Percentiles rank a stretch among this genome's conserved stretches.
phyloP scores from a whole-genome alignment of 2,888 invertebrate genomes.

The Melanophora roralis region DNA sequence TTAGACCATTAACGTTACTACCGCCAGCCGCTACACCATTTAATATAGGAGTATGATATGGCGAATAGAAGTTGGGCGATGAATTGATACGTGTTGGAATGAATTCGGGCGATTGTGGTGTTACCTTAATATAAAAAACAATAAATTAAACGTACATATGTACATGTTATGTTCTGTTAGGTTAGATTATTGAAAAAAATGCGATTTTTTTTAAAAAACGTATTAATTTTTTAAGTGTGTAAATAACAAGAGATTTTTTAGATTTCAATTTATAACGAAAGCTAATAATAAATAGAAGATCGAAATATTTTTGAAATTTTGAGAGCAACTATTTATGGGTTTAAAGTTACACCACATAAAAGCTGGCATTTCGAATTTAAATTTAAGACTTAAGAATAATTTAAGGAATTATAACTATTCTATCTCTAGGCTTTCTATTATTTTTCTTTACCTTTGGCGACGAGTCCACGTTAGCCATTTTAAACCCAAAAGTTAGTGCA shows the following conservation, averaged over 20 bases:
- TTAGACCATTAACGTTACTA: constrained; percentile 66
- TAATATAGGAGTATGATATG: constrained; percentile 74
- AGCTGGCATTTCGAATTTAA: neutral
- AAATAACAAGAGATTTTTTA: too few species aligned
- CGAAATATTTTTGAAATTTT: too few species aligned
- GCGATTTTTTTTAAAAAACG: neutral
- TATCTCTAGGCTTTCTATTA: constrained; percentile 73
- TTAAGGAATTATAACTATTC: neutral
- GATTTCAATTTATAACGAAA: too few species aligned
- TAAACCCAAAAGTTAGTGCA: constrained; percentile 75
- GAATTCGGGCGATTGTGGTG: constrained; percentile 79
- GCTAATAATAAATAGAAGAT: too few species aligned
- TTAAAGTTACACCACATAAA: neutral
- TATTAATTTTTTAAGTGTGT: too few species aligned
- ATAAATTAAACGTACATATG: neutral
- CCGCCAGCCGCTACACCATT: constrained; percentile 62
- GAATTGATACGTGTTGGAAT: constrained; percentile 78
- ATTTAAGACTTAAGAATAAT: neutral
- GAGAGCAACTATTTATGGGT: too few species aligned
- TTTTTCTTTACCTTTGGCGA: constrained; percentile 75
- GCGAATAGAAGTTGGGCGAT: constrained; percentile 76
- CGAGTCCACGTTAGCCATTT: constrained; percentile 76
- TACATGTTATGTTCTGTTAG: neutral
- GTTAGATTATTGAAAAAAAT: neutral
- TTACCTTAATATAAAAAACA: constrained; percentile 73